Evolutionary conservation across 64 coral and sea anemone species (phyloP), one percentile per base, ranked within the genome.

Genomic region (Pachyseris speciosa): DNA sequence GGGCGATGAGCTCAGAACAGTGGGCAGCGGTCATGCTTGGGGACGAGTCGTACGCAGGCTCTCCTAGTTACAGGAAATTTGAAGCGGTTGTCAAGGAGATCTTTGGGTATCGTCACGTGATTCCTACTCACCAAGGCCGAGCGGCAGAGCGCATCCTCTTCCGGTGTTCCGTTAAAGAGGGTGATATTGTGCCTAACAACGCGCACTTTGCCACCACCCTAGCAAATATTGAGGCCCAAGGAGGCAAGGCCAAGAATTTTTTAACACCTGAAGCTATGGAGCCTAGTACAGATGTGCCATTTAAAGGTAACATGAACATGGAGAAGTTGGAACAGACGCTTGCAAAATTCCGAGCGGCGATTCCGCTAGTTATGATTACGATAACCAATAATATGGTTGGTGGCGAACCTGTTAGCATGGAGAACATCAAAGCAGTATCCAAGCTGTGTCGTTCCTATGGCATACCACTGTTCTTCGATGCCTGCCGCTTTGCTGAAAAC

Each of bases 71-170:
- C 31, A 39, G 34, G n/a, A 87, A 88, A 32, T 88, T 94, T 81
- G 92, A 94, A 64, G 22, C 57, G 25, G 85, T 88, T 34, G 85
- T 94, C 85, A 94, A 94, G 69, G 86, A 88, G 36, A 83, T 94
- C 29, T 88, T 48, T 77, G 92, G 92, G 12, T 94, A 88, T 49
- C 84, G 85, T 88, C 92, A 94, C 48, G 84, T 94, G 39, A 81
- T 94, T 13, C 92, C 92, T 24, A 94, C 92, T 40, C 92, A 94
- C 75, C 92, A 94, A 67, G 92, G 92, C 9, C 92, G 92, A 0
- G 92, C 92, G 13, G 74, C 92, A 42, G 92, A 94, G 85, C 92
- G 92, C 29, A 94, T 94, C 41, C 75, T 94, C 2, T 88, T 94
- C 33, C 9, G 34, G 6, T 81, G 84, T 22, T 20, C 75, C 12